Percentiles rank a stretch among this genome's conserved stretches.
phyloP scores from a whole-genome alignment of 2,113 vertebrate species.

The Rafetus swinhoei region DNA sequence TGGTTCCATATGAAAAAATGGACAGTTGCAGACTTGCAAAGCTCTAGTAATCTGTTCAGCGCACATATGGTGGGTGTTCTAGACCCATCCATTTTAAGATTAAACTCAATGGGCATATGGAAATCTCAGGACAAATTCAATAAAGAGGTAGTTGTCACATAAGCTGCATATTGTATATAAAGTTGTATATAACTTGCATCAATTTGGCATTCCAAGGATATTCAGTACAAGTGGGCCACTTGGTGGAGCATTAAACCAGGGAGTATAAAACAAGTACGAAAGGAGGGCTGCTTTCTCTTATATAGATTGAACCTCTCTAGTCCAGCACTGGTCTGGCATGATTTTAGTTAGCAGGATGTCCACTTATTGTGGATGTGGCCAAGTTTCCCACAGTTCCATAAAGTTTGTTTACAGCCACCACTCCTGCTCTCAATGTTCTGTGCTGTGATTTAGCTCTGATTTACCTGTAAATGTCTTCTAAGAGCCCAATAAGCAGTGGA shows the following conservation, averaged over 20 bases:
- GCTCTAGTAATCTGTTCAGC: neutral
- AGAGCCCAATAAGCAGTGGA: too few species aligned
- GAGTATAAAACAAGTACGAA: neutral
- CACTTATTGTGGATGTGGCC: too few species aligned
- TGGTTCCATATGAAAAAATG: too few species aligned
- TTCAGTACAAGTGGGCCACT: neutral
- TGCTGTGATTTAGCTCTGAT: too few species aligned
- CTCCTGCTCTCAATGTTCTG: too few species aligned
- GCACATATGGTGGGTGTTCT: neutral
- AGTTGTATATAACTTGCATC: neutral
- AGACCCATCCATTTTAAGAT: neutral
- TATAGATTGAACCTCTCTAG: too few species aligned
- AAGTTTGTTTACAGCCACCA: too few species aligned
- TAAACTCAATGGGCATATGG: neutral
- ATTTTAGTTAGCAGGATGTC: too few species aligned
- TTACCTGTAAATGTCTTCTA: too few species aligned
- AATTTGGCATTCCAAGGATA: slow-evolving; percentile 21
- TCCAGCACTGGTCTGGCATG: too few species aligned
- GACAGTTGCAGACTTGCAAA: too few species aligned
- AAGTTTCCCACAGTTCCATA: too few species aligned
- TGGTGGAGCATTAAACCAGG: neutral
- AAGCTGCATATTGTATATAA: neutral
- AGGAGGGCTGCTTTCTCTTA: neutral
- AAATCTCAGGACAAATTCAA: neutral
- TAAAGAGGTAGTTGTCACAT: neutral